Evolutionary conservation across 2,797 vertebrate species (phyloP), one percentile per base, ranked within the genome.

Genomic region (Epinephelus coioides): DNA sequence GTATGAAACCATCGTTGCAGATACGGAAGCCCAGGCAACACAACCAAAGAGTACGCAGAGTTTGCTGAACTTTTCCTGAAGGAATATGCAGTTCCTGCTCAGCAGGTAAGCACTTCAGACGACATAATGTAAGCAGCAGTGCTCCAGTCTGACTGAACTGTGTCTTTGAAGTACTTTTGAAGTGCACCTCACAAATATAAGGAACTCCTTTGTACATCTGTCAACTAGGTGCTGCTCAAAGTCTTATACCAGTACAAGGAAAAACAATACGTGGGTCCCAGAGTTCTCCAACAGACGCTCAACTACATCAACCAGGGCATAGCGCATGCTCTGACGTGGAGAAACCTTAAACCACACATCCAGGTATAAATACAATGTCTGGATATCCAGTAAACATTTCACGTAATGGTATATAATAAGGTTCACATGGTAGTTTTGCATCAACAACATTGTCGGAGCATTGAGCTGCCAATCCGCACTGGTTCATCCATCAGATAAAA

Each of bases 281-380:
- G 98, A 93, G 98, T 99, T 87, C 95, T 99, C 87, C 98, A 99
- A 90, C 98, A 99, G 93, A 98, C 98, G 0, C 95, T 99, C 76
- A 99, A 99, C 92, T 99, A 99, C 85, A 97, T 99, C 88, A 99
- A 99, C 95, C 98, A 99, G 95, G 98, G 98, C 83, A 97, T 99
- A 77, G 97, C 97, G 23, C 98, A 99, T n/a, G 97, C 98, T 18
- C 88, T 99, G 79, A 99, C 98, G 23, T 99, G 98, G 98, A 99
- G 98, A 93, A 98, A 97, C 93, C 95, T 99, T 82, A 99, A 99
- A 87, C 98, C 96, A 78, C 98, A 99, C 91, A 98, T 99, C 90
- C 98, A 99, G 96, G 98, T 99, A 95, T 88, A 62, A 70, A 69
- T 27, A 8, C 6, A 47, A 19, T 18, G 5, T 69, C 38, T 68